Percentiles rank a stretch among this genome's conserved stretches.
Conservation (phyloP, 2,113 vertebrate species). For the human (Homo sapiens) region DNA sequence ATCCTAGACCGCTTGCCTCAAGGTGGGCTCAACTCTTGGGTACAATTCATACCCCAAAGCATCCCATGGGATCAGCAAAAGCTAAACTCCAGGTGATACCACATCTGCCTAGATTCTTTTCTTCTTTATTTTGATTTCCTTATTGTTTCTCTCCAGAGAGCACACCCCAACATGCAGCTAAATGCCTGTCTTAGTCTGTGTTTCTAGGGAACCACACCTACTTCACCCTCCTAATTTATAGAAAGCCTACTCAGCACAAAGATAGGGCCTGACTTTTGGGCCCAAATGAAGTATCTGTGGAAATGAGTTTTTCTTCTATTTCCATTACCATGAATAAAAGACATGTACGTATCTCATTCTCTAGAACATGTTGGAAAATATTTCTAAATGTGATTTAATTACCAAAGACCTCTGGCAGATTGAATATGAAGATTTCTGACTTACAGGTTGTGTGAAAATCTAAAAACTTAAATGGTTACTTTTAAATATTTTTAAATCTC, state of each 20-base stretch:
- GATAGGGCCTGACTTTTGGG: not conserved
- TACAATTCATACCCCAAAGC: no score
- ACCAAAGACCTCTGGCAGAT: not conserved
- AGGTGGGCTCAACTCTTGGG: not conserved
- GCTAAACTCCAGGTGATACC: not conserved
- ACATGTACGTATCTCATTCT: not conserved
- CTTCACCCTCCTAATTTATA: not conserved
- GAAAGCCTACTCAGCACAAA: not conserved
- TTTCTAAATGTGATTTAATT: not conserved
- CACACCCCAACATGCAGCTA: not conserved
- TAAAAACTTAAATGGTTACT: slow-evolving; percentile 23
- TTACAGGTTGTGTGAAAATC: not conserved
- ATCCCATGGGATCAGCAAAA: not conserved
- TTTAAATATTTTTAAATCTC: slow-evolving; percentile 16
- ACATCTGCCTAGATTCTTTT: not conserved
- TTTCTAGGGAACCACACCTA: not conserved
- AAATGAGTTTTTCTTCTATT: not conserved
- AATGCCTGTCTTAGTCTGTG: not conserved
- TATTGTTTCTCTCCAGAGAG: not conserved
- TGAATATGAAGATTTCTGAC: not conserved
- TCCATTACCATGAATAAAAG: not conserved
- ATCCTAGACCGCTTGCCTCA: not conserved
- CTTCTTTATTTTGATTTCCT: not conserved
- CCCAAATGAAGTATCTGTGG: not conserved
- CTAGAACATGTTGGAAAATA: not conserved